Evolutionary conservation across 2,797 vertebrate species (phyloP).

Genomic region (Acrossocheilus wenchowensis): DNA sequence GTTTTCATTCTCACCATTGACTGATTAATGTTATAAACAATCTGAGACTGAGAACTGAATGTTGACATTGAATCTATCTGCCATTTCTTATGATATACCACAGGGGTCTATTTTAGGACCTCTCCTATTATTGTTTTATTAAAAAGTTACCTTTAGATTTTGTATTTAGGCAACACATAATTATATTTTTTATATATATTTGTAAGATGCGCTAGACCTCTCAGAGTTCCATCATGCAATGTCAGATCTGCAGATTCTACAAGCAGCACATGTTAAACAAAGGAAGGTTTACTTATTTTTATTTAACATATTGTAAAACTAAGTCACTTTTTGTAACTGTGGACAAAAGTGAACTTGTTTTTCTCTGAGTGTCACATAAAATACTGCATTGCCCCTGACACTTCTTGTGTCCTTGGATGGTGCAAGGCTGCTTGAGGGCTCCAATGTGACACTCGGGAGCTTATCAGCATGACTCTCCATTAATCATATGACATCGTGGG

Average conservation of each 20-base stretch:
- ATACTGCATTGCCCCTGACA: neutral
- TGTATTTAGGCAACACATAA: neutral
- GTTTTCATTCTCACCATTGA: neutral
- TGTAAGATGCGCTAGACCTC: too few relatives aligned
- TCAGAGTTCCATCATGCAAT: too few relatives aligned
- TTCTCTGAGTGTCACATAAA: neutral
- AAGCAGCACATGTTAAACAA: neutral
- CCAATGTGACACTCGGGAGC: constrained; percentile 27
- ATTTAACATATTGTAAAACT: neutral
- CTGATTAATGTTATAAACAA: neutral
- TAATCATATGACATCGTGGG: constrained; percentile 51
- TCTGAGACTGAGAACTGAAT: neutral
- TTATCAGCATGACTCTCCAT: constrained; percentile 57
- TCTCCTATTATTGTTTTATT: neutral
- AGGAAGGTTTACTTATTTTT: neutral
- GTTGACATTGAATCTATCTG: neutral
- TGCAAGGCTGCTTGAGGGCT: constrained; percentile 34
- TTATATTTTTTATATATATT: neutral
- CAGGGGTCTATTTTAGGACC: neutral
- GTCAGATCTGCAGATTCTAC: too few relatives aligned
- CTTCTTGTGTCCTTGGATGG: constrained; percentile 7
- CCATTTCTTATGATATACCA: neutral
- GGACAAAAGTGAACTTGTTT: neutral
- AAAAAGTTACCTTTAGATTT: neutral
- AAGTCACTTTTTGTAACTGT: neutral